Evolutionary conservation across 2,888 invertebrate genomes (phyloP), one percentile per base, ranked within the genome.

Genomic region (Eristalinus aeneus): DNA sequence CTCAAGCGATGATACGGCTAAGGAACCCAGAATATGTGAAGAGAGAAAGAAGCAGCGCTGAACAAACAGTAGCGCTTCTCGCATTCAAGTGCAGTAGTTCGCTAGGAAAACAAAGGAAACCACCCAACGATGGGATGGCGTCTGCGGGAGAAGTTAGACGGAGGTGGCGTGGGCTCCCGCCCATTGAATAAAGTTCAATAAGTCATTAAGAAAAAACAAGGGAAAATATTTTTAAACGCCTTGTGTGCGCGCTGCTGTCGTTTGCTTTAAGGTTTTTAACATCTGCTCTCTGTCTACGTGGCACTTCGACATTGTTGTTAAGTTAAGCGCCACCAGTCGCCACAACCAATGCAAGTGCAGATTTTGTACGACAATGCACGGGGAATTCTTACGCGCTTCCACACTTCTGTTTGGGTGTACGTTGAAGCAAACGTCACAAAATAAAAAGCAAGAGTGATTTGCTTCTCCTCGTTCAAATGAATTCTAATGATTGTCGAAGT

Each of bases 61-160:
- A 74, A 34, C 58, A 46, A 56, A 56, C 64, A 67, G 79, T 72
- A 75, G 68, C 80, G 27, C 72, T 27, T 27, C 27, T 27, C 27
- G 68, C 36, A 64, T 64, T 76, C 64, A 68, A 85, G 81, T 80
- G 75, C 63, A 74, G 83, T 22, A 75, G 80, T 71, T 84, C 65
- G 34, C 64, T 54, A 46, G 36, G 72, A 78, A 63, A 78, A 72
- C 71, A 78, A 72, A 65, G 65, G 22, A 36, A 63, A 36, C 53
- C 53, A 27, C 16, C 1, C 39, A 16, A 54, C 16, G 12, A 22
- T 16, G 10, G 36, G 22, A 2, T 27, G 27, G 2, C 5, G 27
- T 2, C 27, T 2, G 27, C 27, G 27, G 27, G 27, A 5, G 27
- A 27, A 5, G 2, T 2, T 3, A 27, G 27, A 3, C 5, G 68